Conservation (phyloP, 2,888 invertebrate species). For the Glyphotaelius pellucidus region DNA sequence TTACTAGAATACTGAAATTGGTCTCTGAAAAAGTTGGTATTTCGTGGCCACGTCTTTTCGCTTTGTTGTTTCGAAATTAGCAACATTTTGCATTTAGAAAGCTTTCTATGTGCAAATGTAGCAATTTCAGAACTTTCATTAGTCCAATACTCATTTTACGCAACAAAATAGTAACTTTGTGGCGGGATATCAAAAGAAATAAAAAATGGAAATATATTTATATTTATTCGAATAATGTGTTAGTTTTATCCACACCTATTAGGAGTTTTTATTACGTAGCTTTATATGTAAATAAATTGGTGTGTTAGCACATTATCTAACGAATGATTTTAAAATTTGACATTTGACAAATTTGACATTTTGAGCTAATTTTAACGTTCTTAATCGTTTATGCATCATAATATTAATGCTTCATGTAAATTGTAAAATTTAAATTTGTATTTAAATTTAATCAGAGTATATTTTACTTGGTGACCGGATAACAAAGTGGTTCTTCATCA, state of each 20-base stretch:
- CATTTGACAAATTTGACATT: no score
- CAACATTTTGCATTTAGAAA: neutral
- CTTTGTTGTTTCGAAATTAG: neutral
- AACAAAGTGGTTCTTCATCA: no score
- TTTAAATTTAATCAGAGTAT: neutral
- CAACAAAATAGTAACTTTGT: neutral
- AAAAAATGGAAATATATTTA: neutral
- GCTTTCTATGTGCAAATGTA: neutral
- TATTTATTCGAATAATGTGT: no score
- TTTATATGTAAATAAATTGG: neutral
- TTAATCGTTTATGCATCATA: no score
- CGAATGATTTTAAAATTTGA: neutral
- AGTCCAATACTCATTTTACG: neutral
- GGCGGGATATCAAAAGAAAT: neutral
- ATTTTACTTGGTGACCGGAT: neutral
- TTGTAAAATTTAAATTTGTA: no score
- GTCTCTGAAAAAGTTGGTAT: neutral
- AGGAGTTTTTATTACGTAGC: neutral
- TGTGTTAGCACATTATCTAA: neutral
- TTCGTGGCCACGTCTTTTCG: neutral
- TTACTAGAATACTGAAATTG: neutral
- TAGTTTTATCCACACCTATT: neutral
- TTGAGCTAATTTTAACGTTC: no score
- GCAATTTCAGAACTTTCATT: neutral
- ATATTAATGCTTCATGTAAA: no score